phyloP scores from a whole-genome alignment of 2,113 vertebrate species.

The Callaeas wilsoni region DNA sequence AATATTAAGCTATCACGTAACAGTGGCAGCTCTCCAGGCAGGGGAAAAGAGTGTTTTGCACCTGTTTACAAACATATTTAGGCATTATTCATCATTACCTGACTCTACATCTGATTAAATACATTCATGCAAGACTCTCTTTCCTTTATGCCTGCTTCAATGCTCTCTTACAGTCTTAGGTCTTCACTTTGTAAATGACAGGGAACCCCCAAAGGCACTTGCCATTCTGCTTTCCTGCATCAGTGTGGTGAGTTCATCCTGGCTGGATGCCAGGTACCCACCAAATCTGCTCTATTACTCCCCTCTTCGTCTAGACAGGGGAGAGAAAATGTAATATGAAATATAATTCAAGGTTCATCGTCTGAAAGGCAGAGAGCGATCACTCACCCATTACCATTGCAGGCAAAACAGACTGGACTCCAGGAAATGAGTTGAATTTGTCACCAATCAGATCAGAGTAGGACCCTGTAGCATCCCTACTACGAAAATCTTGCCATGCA shows the following conservation, averaged over 20 bases:
- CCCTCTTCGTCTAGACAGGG: not conserved
- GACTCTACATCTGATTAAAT: not conserved
- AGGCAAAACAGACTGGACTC: not conserved
- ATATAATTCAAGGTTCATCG: not conserved
- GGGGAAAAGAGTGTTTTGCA: constrained; percentile 1
- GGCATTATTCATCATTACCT: constrained; percentile 41
- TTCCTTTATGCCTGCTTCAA: not conserved
- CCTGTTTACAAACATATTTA: constrained; percentile 47
- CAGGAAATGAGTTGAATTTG: not conserved
- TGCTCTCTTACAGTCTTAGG: not conserved
- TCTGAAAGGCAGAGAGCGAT: not conserved
- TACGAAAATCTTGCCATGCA: not conserved
- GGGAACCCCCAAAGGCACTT: not conserved
- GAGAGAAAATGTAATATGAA: not conserved
- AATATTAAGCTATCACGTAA: constrained; percentile 50
- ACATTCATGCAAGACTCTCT: not conserved
- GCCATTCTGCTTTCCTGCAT: not conserved
- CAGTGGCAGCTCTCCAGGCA: constrained; percentile 29
- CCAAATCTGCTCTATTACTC: not conserved
- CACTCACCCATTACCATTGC: rapidly evolving
- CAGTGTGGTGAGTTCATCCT: not conserved
- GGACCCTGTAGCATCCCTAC: not conserved
- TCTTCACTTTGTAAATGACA: not conserved
- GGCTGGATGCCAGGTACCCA: not conserved
- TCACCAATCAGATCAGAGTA: not conserved